phyloP scores from a whole-genome alignment of 2,888 invertebrate genomes.

The Eudemis profundana region DNA sequence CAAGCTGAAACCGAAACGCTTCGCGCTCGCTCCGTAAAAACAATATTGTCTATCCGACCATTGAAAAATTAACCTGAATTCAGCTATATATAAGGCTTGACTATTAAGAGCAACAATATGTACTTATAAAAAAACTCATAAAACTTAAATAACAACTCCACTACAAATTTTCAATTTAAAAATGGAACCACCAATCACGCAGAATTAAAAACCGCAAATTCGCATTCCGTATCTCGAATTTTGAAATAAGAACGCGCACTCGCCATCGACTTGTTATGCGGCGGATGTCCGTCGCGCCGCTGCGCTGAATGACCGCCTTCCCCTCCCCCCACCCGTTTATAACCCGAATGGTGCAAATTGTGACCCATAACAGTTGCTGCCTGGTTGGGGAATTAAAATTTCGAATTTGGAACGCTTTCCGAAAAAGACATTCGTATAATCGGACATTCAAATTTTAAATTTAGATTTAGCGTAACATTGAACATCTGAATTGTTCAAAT shows the following conservation, averaged over 20 bases:
- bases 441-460: neutral
- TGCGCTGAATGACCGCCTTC: constrained; percentile 84
- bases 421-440: no score
- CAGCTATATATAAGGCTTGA: no score
- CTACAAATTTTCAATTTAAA: constrained; percentile 5
- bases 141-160: neutral
- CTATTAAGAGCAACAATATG: no score
- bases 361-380: constrained; percentile 70
- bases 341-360: constrained; percentile 82
- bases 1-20: no score
- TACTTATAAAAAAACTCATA: no score
- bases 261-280: constrained; percentile 85
- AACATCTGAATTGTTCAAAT: neutral
- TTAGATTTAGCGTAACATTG: neutral
- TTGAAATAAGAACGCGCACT: constrained; percentile 75
- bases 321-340: constrained; percentile 74
- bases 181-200: constrained; percentile 51
- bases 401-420: constrained; percentile 29
- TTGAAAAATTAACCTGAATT: no score
- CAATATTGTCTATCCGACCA: no score
- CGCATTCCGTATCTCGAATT: constrained; percentile 52
- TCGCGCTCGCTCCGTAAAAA: no score
- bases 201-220: constrained; percentile 60
- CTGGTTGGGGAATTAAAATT: constrained; percentile 42
- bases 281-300: constrained; percentile 85